phyloP scores from a whole-genome alignment of 2,113 vertebrate species.

The Larimichthys polyactis region DNA sequence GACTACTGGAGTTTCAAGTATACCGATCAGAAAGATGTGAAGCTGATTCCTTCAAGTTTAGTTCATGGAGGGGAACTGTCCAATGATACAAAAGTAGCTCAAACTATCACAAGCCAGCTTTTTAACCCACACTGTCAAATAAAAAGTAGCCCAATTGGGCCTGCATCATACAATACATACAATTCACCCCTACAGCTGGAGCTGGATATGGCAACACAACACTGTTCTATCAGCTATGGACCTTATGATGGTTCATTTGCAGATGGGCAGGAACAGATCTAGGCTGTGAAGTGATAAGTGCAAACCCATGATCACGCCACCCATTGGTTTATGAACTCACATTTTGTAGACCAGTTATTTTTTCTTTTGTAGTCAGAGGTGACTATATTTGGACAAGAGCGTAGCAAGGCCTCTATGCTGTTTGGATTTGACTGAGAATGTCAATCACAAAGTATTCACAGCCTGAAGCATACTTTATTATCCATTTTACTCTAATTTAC shows the following conservation, averaged over 20 bases:
- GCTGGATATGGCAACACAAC: not conserved
- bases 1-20: not conserved
- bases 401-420: too few species aligned
- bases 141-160: not conserved
- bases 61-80: not conserved
- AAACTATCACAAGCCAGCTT: not conserved
- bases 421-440: too few species aligned
- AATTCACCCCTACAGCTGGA: not conserved
- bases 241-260: not conserved
- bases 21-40: not conserved
- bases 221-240: not conserved
- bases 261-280: not conserved
- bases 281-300: not conserved
- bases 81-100: not conserved
- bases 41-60: not conserved
- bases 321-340: too few species aligned
- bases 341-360: too few species aligned
- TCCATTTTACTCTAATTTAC: too few species aligned
- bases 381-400: too few species aligned
- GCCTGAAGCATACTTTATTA: too few species aligned
- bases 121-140: not conserved
- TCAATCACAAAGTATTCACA: too few species aligned
- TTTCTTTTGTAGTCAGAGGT: too few species aligned
- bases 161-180: not conserved
- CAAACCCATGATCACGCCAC: too few species aligned